Evolutionary conservation across 2,797 vertebrate species (phyloP).

Genomic region (Staurois parvus): DNA sequence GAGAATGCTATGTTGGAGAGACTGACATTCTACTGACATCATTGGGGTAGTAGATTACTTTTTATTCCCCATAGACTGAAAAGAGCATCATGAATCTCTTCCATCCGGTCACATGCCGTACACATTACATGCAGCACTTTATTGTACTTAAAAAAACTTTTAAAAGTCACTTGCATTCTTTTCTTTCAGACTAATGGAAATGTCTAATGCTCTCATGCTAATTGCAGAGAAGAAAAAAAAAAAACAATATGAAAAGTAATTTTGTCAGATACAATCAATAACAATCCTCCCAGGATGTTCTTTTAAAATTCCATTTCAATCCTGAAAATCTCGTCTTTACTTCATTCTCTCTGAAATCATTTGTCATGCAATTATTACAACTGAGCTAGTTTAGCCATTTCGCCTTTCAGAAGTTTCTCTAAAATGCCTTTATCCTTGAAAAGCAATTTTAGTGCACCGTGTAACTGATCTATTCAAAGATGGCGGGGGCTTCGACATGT

Average conservation of each 20-base stretch:
- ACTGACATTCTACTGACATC: too few species aligned
- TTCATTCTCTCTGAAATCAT: slow-evolving; percentile 5
- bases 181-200: slow-evolving; percentile 23
- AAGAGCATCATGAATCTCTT: too few species aligned
- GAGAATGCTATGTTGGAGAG: too few species aligned
- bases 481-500: background rate
- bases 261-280: slow-evolving; percentile 28
- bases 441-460: slow-evolving; percentile 15
- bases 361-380: background rate
- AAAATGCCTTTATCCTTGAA: background rate
- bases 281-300: slow-evolving; percentile 25
- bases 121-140: background rate
- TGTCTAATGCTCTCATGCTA: slow-evolving; percentile 3
- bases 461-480: background rate
- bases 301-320: background rate
- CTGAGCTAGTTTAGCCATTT: background rate
- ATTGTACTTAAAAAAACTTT: background rate
- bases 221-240: background rate
- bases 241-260: background rate
- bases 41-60: too few species aligned
- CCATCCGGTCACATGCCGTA: background rate
- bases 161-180: background rate
- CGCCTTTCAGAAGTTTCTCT: slow-evolving; percentile 1
- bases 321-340: background rate
- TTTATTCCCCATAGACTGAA: too few species aligned